These are phyloP conservation scores for Symphodus melops DNA, from an alignment of 2,113 vertebrate genomes.

Conservation along the genomic window DNA sequence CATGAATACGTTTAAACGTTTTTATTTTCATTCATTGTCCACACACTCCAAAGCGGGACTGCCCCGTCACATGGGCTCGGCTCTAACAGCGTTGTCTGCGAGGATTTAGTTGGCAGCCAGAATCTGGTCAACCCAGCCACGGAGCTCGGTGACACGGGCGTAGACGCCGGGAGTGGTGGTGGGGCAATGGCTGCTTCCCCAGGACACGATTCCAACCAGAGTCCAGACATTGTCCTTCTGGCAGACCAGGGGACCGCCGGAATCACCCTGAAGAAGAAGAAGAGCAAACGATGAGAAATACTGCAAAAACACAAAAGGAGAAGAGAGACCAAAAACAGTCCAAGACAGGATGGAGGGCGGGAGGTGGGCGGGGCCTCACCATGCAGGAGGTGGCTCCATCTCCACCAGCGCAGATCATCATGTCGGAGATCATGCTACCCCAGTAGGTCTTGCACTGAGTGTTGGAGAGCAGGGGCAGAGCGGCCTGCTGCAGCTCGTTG, in stretches of 20 bases:
- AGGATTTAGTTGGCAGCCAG: conserved; percentile 77
- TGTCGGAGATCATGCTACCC: conserved; percentile 78
- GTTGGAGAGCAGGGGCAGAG: conserved; percentile 88
- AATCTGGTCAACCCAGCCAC: conserved; percentile 81
- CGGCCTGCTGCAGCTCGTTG: conserved; percentile 84
- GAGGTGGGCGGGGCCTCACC: conserved; percentile 72
- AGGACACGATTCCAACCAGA: conserved; percentile 88
- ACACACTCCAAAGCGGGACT: background rate
- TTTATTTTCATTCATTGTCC: background rate
- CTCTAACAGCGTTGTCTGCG: background rate
- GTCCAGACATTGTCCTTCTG: conserved; percentile 83
- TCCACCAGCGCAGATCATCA: conserved; percentile 90
- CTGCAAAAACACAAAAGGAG: background rate
- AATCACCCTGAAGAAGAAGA: conserved; percentile 84
- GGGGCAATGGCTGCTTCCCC: conserved; percentile 83
- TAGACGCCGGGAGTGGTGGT: conserved; percentile 78
- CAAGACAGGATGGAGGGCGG: too few relatives aligned
- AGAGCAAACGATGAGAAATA: background rate
- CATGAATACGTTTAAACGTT: background rate
- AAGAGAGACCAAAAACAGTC: too few relatives aligned
- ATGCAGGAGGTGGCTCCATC: conserved; percentile 88
- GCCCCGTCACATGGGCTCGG: too few relatives aligned
- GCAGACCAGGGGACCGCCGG: conserved; percentile 88
- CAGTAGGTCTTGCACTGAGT: conserved; percentile 79
- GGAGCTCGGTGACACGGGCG: conserved; percentile 81